phyloP scores from a whole-genome alignment of 2,797 vertebrate genomes.

The Zalophus californianus region DNA sequence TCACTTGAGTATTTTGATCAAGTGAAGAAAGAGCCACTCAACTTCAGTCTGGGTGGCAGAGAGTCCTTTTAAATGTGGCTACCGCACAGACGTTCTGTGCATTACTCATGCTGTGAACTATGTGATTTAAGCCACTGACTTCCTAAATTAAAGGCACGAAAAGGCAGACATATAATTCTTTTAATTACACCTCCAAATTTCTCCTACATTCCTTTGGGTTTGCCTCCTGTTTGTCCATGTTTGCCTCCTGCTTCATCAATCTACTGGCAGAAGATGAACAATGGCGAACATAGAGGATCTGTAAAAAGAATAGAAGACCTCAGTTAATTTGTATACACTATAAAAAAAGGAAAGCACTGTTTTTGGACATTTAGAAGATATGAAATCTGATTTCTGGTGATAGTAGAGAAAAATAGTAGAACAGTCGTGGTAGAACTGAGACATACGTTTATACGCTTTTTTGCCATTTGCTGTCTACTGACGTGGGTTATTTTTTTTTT shows the following conservation, averaged over 20 bases:
- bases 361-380: slow-evolving; percentile 44
- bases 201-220: slow-evolving; percentile 45
- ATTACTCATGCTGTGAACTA: slow-evolving; percentile 61
- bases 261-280: neutral
- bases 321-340: neutral
- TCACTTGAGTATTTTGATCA: slow-evolving; percentile 42
- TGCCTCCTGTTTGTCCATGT: neutral
- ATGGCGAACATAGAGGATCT: neutral
- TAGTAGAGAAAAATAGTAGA: neutral
- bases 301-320: neutral
- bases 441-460: slow-evolving; percentile 52
- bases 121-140: slow-evolving; percentile 67
- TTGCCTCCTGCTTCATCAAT: neutral
- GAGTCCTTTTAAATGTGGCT: slow-evolving; percentile 61
- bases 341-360: neutral
- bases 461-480: slow-evolving; percentile 69
- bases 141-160: slow-evolving; percentile 72
- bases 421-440: slow-evolving; percentile 14
- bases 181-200: slow-evolving; percentile 32
- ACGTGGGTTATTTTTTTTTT: slow-evolving; percentile 13
- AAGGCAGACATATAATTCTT: slow-evolving; percentile 74
- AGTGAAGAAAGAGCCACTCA: slow-evolving; percentile 52
- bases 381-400: neutral
- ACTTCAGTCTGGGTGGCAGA: slow-evolving; percentile 50
- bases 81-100: neutral